Conservation (phyloP, 2,113 vertebrate species). For the Ariopsis seemanni region DNA sequence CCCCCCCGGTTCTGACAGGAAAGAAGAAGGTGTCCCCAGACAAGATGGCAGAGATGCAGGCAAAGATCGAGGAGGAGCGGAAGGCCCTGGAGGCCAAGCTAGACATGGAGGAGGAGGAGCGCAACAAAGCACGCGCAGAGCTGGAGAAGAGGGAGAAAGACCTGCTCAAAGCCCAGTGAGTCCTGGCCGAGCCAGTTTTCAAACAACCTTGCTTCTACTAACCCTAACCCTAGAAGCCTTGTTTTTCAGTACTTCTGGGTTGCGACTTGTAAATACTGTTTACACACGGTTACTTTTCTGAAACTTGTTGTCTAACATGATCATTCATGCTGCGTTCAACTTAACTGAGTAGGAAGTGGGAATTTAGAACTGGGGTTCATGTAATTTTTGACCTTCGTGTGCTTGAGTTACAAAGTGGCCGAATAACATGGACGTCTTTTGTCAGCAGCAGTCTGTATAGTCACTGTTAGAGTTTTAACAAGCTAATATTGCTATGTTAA, state of each 20-base stretch:
- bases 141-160: slow-evolving; percentile 97
- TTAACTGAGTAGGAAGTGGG: neutral
- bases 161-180: slow-evolving; percentile 95
- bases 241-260: neutral
- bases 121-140: slow-evolving; percentile 96
- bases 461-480: neutral
- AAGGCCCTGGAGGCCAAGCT: slow-evolving; percentile 96
- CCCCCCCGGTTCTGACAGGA: slow-evolving; percentile 66
- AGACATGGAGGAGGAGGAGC: slow-evolving; percentile 98
- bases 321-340: neutral
- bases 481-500: neutral
- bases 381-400: neutral
- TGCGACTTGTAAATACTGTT: neutral
- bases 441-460: neutral
- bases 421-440: neutral
- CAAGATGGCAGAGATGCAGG: slow-evolving; percentile 99
- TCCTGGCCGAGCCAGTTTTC: neutral
- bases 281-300: neutral
- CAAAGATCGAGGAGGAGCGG: slow-evolving; percentile 95
- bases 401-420: neutral
- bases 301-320: neutral
- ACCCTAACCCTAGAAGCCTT: neutral
- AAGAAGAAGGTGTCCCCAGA: slow-evolving; percentile 97
- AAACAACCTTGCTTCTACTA: neutral
- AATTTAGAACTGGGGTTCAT: neutral